phyloP scores from a whole-genome alignment of 2,888 invertebrate species.

The Agrochola circellaris region DNA sequence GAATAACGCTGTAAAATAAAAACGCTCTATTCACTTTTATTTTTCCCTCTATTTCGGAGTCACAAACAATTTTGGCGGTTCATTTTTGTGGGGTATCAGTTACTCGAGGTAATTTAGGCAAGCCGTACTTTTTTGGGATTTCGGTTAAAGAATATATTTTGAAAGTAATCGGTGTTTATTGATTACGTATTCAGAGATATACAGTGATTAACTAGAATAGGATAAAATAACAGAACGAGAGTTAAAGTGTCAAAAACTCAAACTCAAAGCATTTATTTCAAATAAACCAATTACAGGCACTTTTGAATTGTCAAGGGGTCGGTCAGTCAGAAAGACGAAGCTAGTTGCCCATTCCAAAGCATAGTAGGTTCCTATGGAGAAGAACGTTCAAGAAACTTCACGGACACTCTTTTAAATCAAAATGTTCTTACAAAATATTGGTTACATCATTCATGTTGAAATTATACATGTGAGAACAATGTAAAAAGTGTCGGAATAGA shows the following conservation, averaged over 20 bases:
- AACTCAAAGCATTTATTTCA: no score
- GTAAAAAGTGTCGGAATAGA: not conserved
- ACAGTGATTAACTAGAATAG: not conserved
- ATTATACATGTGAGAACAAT: no score
- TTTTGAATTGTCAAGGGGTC: no score
- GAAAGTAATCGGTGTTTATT: conserved; percentile 10
- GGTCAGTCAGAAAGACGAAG: no score
- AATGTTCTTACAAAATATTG: no score
- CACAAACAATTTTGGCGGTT: conserved; percentile 35
- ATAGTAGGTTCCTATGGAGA: no score
- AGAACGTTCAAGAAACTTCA: no score
- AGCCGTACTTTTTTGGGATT: conserved; percentile 24
- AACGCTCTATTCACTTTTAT: conserved; percentile 45
- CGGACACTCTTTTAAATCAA: no score
- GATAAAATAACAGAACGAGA: not conserved
- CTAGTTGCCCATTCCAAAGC: no score
- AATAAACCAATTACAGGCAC: no score
- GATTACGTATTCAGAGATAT: not conserved
- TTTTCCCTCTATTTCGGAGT: conserved; percentile 31
- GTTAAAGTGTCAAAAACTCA: no score
- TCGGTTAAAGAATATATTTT: not conserved
- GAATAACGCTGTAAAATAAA: conserved; percentile 47
- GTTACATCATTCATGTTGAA: no score
- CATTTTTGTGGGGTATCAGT: conserved; percentile 48
- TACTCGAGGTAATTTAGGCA: conserved; percentile 38